Conservation (phyloP, 2,113 vertebrate species). For the Argyrosomus japonicus region DNA sequence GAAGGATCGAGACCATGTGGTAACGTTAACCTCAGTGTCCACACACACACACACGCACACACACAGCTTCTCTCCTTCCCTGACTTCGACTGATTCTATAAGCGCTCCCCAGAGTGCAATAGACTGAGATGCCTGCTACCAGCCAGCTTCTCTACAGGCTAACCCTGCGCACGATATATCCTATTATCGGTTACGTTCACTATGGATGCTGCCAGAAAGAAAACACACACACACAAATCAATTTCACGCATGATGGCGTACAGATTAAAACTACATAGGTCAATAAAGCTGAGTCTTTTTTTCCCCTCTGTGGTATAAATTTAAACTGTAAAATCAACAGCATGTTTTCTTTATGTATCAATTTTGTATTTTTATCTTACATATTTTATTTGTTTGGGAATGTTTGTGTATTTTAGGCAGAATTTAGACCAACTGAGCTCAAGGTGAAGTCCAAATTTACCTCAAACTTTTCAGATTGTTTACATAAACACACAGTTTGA, state of each 20-base stretch:
- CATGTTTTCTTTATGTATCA: constrained; percentile 14
- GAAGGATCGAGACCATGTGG: constrained; percentile 45
- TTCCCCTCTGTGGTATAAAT: constrained; percentile 11
- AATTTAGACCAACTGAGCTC: too few species aligned
- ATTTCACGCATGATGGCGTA: constrained; percentile 60
- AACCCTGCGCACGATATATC: constrained; percentile 43
- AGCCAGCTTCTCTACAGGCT: constrained; percentile 36
- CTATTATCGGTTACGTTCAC: constrained; percentile 54
- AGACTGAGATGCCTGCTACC: constrained; percentile 48
- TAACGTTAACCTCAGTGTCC: constrained; percentile 41
- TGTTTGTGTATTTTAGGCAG: background rate
- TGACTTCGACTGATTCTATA: constrained; percentile 49
- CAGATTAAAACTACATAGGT: constrained; percentile 54
- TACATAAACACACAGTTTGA: background rate
- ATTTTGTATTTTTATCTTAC: constrained; percentile 4
- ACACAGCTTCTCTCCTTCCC: constrained; percentile 13
- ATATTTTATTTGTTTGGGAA: background rate
- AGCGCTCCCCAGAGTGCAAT: constrained; percentile 57
- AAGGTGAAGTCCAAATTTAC: too few species aligned
- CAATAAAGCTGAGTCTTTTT: constrained; percentile 42
- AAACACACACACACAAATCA: constrained; percentile 49
- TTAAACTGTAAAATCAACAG: constrained; percentile 37
- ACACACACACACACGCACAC: constrained; percentile 30
- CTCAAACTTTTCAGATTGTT: background rate
- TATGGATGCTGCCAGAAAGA: constrained; percentile 28